These are phyloP conservation scores for Phymanthus crucifer DNA, from an alignment of 92 coral and sea anemone species.

Conservation along the genomic window DNA sequence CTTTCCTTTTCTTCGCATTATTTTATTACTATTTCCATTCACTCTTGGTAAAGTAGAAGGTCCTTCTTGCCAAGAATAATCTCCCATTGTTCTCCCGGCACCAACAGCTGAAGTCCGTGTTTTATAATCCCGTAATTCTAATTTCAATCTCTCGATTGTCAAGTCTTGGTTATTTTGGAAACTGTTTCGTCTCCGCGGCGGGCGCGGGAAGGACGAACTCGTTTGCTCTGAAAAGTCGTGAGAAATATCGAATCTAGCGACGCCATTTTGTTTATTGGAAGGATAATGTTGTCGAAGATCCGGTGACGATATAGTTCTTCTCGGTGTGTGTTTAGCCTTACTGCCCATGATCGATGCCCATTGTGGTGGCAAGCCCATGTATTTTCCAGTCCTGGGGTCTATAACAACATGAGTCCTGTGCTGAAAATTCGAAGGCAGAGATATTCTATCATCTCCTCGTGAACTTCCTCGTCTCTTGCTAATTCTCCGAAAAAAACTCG, in stretches of 20 bases:
- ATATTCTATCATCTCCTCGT: slow-evolving; percentile 29
- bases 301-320: slow-evolving; percentile 36
- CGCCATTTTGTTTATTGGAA: slow-evolving; percentile 44
- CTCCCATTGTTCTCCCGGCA: background rate
- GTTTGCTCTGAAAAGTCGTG: background rate
- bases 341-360: slow-evolving; percentile 65
- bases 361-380: slow-evolving; percentile 80
- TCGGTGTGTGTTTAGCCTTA: slow-evolving; percentile 49
- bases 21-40: slow-evolving; percentile 22
- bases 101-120: slow-evolving; percentile 20
- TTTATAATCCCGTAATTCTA: slow-evolving; percentile 55
- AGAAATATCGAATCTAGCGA: background rate
- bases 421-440: slow-evolving; percentile 66
- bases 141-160: slow-evolving; percentile 58
- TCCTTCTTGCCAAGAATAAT: slow-evolving; percentile 18
- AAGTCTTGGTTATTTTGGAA: slow-evolving; percentile 56
- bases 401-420: slow-evolving; percentile 74
- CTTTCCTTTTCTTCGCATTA: background rate
- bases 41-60: slow-evolving; percentile 19
- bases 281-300: slow-evolving; percentile 32
- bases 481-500: slow-evolving; percentile 33
- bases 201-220: slow-evolving; percentile 39
- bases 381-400: slow-evolving; percentile 68
- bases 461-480: slow-evolving; percentile 25
- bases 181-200: slow-evolving; percentile 54